Base-by-base conservation (phyloP, 1,140 invertebrate species). In the Melipona quadrifasciata region DNA sequence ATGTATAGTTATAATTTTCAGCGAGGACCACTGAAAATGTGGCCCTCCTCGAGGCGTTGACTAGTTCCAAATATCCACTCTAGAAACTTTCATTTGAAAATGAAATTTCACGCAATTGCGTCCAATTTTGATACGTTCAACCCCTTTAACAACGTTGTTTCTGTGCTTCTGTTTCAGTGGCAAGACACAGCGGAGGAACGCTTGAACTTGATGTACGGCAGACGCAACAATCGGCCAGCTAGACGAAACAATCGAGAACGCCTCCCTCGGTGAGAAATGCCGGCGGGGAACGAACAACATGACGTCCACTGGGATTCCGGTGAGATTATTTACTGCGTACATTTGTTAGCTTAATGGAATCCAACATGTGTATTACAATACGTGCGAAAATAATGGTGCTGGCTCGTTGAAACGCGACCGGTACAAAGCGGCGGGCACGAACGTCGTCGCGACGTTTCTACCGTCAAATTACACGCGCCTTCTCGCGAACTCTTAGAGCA, bases 301-400 rank as follows among this genome's bases (percentile, higher is more conserved):
- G 39, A 82, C 71, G 27, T 34, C 27, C 64, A 16, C 24, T 58
- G 24, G 76, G 24, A 86, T 87, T 87, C 64, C 55, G 16, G 34
- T 53, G 53, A 71, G 85, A 89, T 88, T 87, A 90, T 82, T 79
- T 85, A 88, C 76, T 47, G 82, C 76, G 53, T 6, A 79, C 82
- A 85, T 91, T 87, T 89, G 83, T 89, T 84, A 79, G 6, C 53
- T 77, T 87, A 87, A 91, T 89, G 83, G 87, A 89, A 91, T 84
- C 80, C 68, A 61, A 53, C 74, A 24, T 57, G 67, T 47, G 80
- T 87, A 68, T 80, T 39, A 80, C 64, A 91, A 91, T 88, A 76
- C 64, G 27, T 39, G 3, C 3, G 64, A 64, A 75, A 87, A 87
- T 89, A 87, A 89, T 90, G 78, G 80, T 80, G 79, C n/a, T 65